phyloP scores from a whole-genome alignment of 2,113 vertebrate genomes.

The Oreochromis tanganicae region DNA sequence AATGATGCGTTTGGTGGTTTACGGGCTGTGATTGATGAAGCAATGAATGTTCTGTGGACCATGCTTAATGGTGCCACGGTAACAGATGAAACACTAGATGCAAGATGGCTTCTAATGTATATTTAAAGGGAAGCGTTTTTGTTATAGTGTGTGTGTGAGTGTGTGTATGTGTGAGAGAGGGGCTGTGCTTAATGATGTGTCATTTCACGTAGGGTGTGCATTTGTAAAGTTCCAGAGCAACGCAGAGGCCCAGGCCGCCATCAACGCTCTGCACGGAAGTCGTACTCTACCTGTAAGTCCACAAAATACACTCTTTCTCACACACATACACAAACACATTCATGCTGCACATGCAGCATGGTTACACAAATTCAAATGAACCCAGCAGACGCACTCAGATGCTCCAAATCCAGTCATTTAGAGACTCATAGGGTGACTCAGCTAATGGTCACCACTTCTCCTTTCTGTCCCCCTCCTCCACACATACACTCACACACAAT shows the following conservation, averaged over 20 bases:
- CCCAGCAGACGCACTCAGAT: slow-evolving; percentile 11
- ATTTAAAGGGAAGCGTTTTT: slow-evolving; percentile 58
- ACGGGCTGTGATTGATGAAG: slow-evolving; percentile 67
- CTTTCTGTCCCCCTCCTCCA: slow-evolving; percentile 33
- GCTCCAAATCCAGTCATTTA: slow-evolving; percentile 35
- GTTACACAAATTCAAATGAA: background rate
- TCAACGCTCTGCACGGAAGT: slow-evolving; percentile 73
- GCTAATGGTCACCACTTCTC: slow-evolving; percentile 44
- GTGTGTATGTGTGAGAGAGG: slow-evolving; percentile 1
- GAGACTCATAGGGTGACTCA: slow-evolving; percentile 50
- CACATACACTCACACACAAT: background rate
- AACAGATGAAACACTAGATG: slow-evolving; percentile 57
- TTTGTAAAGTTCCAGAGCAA: slow-evolving; percentile 79
- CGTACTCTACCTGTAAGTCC: slow-evolving; percentile 74
- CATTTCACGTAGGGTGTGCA: slow-evolving; percentile 68
- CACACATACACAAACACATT: background rate
- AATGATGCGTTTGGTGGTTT: slow-evolving; percentile 63
- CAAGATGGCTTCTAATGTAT: slow-evolving; percentile 59
- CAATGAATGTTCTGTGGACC: slow-evolving; percentile 62
- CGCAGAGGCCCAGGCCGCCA: slow-evolving; percentile 75
- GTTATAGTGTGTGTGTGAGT: background rate
- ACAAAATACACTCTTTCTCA: background rate
- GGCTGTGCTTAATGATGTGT: slow-evolving; percentile 35
- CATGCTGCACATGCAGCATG: background rate
- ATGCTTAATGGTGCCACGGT: slow-evolving; percentile 60